Percentiles rank a stretch among this genome's conserved stretches.
These are phyloP conservation scores for Listrodromus nycthemerus DNA, from an alignment of 2,888 invertebrate species.

Conservation along the genomic window DNA sequence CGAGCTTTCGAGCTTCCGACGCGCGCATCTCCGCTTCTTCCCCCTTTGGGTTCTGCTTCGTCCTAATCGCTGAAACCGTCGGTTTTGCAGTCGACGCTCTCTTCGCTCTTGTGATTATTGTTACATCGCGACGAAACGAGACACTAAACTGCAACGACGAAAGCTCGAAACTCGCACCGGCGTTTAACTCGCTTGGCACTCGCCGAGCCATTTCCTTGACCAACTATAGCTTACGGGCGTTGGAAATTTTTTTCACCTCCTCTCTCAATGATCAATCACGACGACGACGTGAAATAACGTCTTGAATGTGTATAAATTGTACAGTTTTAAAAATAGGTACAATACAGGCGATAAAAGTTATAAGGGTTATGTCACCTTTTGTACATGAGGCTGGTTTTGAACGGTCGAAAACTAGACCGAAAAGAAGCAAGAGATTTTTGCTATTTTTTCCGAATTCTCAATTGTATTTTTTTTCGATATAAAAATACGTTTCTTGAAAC, in stretches of 20 bases:
- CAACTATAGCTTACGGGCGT: background rate
- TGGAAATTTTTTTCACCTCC: background rate
- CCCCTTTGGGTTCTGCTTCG: constrained; percentile 25
- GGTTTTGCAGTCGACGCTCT: constrained; percentile 63
- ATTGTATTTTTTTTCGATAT: no score
- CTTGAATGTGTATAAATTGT: no score
- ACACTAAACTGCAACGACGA: constrained; percentile 55
- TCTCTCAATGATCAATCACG: background rate
- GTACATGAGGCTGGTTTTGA: no score
- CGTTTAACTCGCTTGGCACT: background rate
- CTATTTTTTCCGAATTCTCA: no score
- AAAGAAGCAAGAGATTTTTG: no score
- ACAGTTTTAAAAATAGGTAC: no score
- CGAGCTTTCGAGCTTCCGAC: constrained; percentile 28
- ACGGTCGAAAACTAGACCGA: no score
- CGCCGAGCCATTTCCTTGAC: background rate
- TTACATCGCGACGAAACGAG: constrained; percentile 61
- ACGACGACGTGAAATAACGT: no score
- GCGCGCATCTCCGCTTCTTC: constrained; percentile 15
- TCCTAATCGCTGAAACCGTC: constrained; percentile 53
- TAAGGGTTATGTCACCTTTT: no score
- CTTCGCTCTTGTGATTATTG: constrained; percentile 58
- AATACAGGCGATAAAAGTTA: no score
- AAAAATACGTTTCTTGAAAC: no score
- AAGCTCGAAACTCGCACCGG: constrained; percentile 32